Evolutionary conservation across 2,797 vertebrate genomes (phyloP).

Genomic region (Chaetophractus vellerosus): DNA sequence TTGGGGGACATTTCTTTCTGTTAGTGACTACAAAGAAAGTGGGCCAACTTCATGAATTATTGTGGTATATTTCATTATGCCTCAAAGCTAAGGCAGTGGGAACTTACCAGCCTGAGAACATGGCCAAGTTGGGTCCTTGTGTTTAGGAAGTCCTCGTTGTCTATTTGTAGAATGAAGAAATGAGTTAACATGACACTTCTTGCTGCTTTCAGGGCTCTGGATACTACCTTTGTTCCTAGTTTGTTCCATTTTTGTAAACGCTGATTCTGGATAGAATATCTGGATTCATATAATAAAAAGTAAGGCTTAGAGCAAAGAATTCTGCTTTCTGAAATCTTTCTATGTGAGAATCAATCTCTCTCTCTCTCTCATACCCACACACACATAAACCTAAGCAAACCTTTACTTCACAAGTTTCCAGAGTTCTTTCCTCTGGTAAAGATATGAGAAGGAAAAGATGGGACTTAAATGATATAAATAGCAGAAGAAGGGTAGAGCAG

Average conservation of each 20-base stretch:
- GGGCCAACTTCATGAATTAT: neutral
- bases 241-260: slow-evolving; percentile 52
- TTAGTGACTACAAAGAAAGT: slow-evolving; percentile 61
- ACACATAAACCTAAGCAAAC: neutral
- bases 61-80: neutral
- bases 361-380: neutral
- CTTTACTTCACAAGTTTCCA: neutral
- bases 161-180: slow-evolving; percentile 10
- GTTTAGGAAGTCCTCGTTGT: neutral
- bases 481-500: neutral
- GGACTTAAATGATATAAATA: neutral
- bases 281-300: slow-evolving; percentile 17
- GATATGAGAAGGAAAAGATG: neutral
- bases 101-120: slow-evolving; percentile 66
- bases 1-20: neutral
- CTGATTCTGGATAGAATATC: neutral
- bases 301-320: slow-evolving; percentile 46
- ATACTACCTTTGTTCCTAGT: neutral
- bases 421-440: neutral
- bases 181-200: slow-evolving; percentile 25
- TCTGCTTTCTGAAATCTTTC: slow-evolving; percentile 51
- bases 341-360: neutral
- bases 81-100: slow-evolving; percentile 27
- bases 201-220: neutral
- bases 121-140: neutral